Percentiles rank a stretch among this genome's conserved stretches.
phyloP scores from a whole-genome alignment of 2,888 invertebrate species.

The Drymonia ruficornis region DNA sequence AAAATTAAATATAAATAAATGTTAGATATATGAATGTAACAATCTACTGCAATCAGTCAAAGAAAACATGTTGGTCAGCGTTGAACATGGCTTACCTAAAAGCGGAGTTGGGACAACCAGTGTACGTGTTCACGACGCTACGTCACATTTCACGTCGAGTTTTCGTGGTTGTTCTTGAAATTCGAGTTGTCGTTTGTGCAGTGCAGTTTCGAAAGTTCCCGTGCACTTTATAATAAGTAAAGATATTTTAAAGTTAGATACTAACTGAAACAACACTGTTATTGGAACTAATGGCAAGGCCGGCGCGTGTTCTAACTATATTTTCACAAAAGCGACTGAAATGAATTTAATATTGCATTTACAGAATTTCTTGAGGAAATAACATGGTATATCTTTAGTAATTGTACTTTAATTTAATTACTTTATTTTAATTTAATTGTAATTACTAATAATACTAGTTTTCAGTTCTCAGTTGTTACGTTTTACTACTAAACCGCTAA shows the following conservation, averaged over 20 bases:
- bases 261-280: too few relatives aligned
- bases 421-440: too few relatives aligned
- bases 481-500: too few relatives aligned
- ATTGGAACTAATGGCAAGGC: not conserved
- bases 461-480: too few relatives aligned
- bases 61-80: conserved; percentile 9
- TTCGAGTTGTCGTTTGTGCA: conserved; percentile 24
- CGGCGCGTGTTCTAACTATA: not conserved
- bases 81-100: conserved; percentile 20
- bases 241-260: conserved; percentile 5
- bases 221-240: conserved; percentile 1
- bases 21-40: conserved; percentile 16
- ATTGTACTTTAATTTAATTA: too few relatives aligned
- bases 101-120: conserved; percentile 26
- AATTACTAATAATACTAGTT: too few relatives aligned
- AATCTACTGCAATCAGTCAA: conserved; percentile 23
- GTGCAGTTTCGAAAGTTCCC: conserved; percentile 14
- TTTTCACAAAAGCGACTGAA: not conserved
- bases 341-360: too few relatives aligned
- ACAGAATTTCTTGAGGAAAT: too few relatives aligned
- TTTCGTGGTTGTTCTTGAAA: conserved; percentile 33
- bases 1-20: too few relatives aligned
- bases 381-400: too few relatives aligned
- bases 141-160: conserved; percentile 23
- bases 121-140: conserved; percentile 39